Evolutionary conservation across 2,113 vertebrate genomes (phyloP), one percentile per base, ranked within the genome.

Genomic region (Sander vitreus): DNA sequence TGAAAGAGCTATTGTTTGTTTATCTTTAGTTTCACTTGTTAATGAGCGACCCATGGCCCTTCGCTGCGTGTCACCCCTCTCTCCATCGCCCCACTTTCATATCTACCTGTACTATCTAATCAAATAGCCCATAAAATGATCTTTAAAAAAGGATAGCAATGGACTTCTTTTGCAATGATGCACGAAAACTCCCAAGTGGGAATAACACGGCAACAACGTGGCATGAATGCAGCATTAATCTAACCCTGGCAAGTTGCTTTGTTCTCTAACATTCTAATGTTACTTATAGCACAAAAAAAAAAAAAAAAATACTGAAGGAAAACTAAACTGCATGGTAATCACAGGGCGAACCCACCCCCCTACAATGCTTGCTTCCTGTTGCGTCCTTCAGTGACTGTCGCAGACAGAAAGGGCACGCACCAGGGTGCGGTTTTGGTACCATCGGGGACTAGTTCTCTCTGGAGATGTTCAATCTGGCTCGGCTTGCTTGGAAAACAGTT

Each of bases 291-390:
- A 45, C 18, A 30, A n/a, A 51, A 30, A 14, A 72, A 65, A 30
- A n/a, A 51, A 30, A 14, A 72, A 65, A 30, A 30, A 76, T 21
- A 66, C 69, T 36, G n/a, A 73, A 73, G 59, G 27, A 75, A 81
- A 83, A 73, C 45, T 76, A 73, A 83, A 87, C 77, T 64, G 30
- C 12, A 53, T 47, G n/a, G 27, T 71, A 69, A 90, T 80, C 67
- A 89, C 65, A 85, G 59, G 86, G 62, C 65, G 62, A 16, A 59
- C 72, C 63, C 30, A 30, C 27, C 71, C 73, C 59, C 16, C 23
- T 13, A 25, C 59, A 68, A 80, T n/a, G 76, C 74, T 76, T n/a
- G 9, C 80, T 92, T 93, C 90, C 91, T 89, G 89, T 88, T 53
- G 39, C 6, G 36, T 88, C 87, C 90, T 84, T 78, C 15, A 18